phyloP scores from a whole-genome alignment of 2,797 vertebrate genomes.

The Hyperoplus lanceolatus region DNA sequence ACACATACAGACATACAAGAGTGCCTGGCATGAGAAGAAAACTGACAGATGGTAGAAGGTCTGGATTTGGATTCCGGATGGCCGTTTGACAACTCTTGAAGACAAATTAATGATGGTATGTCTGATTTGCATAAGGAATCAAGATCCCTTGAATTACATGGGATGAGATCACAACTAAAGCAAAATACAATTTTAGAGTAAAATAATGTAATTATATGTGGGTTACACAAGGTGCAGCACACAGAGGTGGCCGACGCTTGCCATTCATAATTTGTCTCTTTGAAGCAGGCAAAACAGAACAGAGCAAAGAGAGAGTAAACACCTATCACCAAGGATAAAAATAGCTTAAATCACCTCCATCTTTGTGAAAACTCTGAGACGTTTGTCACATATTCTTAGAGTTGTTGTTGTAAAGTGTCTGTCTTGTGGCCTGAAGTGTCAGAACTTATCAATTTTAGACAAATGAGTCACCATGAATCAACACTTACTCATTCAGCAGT shows the following conservation, averaged over 20 bases:
- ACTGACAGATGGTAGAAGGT: conserved; percentile 71
- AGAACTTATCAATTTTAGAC: conserved; percentile 44
- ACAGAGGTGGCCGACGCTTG: conserved; percentile 41
- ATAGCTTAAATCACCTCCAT: conserved; percentile 6
- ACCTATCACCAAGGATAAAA: conserved; percentile 8
- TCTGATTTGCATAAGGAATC: conserved; percentile 50
- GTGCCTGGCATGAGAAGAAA: conserved; percentile 52
- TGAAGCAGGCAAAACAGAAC: conserved; percentile 36
- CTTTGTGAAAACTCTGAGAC: neutral
- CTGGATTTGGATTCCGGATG: conserved; percentile 53
- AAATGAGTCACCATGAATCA: conserved; percentile 68
- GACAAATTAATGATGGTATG: conserved; percentile 40
- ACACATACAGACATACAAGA: conserved; percentile 26
- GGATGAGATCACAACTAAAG: conserved; percentile 42
- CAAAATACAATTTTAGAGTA: conserved; percentile 54
- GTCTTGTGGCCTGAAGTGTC: conserved; percentile 47
- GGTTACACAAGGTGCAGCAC: conserved; percentile 21
- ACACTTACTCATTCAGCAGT: conserved; percentile 47
- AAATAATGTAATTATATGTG: conserved; percentile 54
- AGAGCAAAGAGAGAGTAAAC: conserved; percentile 5
- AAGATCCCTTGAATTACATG: conserved; percentile 13
- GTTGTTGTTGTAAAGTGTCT: conserved; percentile 31
- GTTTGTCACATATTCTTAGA: conserved; percentile 12
- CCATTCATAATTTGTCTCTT: conserved; percentile 38
- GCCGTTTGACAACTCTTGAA: conserved; percentile 48